These are phyloP conservation scores for Lepus americanus DNA, from an alignment of 2,113 vertebrate genomes.

Conservation along the genomic window DNA sequence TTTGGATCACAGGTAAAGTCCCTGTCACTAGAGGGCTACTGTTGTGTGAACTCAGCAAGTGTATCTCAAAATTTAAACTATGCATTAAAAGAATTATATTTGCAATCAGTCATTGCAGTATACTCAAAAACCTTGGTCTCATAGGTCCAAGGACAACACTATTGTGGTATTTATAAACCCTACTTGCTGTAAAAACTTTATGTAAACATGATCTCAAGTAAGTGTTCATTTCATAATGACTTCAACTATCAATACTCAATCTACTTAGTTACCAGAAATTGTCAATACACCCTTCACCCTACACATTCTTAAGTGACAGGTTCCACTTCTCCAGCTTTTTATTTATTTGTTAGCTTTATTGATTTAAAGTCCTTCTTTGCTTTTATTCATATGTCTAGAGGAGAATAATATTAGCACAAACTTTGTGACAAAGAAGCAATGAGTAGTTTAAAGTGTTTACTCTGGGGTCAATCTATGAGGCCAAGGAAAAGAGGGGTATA, in stretches of 20 bases:
- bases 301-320: slow-evolving; percentile 66
- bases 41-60: slow-evolving; percentile 57
- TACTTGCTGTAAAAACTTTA: neutral
- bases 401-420: slow-evolving; percentile 53
- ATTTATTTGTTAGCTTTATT: slow-evolving; percentile 82
- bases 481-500: slow-evolving; percentile 62
- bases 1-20: slow-evolving; percentile 36
- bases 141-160: neutral
- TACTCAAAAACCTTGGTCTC: neutral
- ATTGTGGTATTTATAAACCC: neutral
- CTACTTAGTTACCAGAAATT: slow-evolving; percentile 63
- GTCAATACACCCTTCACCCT: slow-evolving; percentile 65
- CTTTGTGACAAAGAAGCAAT: slow-evolving; percentile 16
- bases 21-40: neutral
- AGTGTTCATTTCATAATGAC: slow-evolving; percentile 62
- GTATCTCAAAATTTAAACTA: slow-evolving; percentile 65
- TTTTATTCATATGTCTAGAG: slow-evolving; percentile 55
- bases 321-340: slow-evolving; percentile 76
- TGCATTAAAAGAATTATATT: slow-evolving; percentile 1
- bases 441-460: neutral
- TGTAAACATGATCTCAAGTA: slow-evolving; percentile 65
- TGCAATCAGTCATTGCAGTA: neutral
- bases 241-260: slow-evolving; percentile 73
- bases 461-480: slow-evolving; percentile 38
- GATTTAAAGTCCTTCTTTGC: slow-evolving; percentile 78